phyloP scores from a whole-genome alignment of 2,113 vertebrate species.

The Oryzias curvinotus region DNA sequence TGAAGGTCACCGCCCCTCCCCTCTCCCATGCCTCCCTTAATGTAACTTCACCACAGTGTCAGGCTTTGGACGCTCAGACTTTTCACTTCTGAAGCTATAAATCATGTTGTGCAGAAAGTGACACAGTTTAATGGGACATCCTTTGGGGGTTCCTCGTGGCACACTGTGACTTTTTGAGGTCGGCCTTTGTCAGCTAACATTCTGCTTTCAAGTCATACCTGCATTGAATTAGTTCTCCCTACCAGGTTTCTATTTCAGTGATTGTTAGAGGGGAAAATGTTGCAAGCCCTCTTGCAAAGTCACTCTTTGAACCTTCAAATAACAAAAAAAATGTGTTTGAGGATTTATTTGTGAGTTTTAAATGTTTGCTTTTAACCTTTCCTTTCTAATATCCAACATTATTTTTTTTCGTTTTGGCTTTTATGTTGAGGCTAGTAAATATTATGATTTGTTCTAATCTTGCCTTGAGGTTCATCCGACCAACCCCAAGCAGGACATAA shows the following conservation, averaged over 20 bases:
- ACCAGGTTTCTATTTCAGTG: slow-evolving; percentile 21
- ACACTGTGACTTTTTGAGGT: slow-evolving; percentile 9
- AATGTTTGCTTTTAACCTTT: slow-evolving; percentile 17
- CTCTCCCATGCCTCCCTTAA: not conserved
- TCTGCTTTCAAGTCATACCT: slow-evolving; percentile 17
- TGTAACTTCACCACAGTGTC: not conserved
- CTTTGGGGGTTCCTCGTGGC: slow-evolving; percentile 3
- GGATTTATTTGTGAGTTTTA: slow-evolving; percentile 22
- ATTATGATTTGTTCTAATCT: slow-evolving; percentile 15
- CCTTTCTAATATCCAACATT: slow-evolving; percentile 8
- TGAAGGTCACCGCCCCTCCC: slow-evolving; percentile 14
- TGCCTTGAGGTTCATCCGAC: slow-evolving; percentile 75
- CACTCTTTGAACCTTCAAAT: too few relatives aligned
- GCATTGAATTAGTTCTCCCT: slow-evolving; percentile 36
- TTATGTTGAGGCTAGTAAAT: slow-evolving; percentile 12
- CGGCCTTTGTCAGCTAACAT: slow-evolving; percentile 23
- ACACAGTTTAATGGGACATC: slow-evolving; percentile 14
- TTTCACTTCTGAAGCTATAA: slow-evolving; percentile 29
- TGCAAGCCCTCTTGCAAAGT: too few relatives aligned
- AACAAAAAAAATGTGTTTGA: not conserved
- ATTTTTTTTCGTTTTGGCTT: slow-evolving; percentile 24
- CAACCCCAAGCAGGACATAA: slow-evolving; percentile 74
- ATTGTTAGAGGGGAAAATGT: not conserved
- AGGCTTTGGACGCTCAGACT: slow-evolving; percentile 7
- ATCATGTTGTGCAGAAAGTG: slow-evolving; percentile 30